phyloP scores from a whole-genome alignment of 2,888 invertebrate genomes.

The Lasioglossum pauxillum region DNA sequence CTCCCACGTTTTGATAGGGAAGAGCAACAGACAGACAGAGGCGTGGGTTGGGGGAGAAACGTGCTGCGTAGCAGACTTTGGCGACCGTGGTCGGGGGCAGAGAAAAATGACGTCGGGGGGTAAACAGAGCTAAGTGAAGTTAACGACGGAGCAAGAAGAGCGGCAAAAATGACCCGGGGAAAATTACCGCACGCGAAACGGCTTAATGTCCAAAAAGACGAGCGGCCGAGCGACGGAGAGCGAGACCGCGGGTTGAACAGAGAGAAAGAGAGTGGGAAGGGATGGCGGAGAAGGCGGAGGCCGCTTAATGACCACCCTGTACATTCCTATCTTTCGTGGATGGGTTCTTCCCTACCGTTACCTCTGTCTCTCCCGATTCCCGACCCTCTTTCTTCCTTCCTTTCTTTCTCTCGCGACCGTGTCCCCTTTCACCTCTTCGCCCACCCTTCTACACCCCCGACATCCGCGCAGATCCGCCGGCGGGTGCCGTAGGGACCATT shows the following conservation, averaged over 20 bases:
- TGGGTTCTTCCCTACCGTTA: constrained; percentile 43
- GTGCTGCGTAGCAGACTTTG: neutral
- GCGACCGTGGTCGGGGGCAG: constrained; percentile 11
- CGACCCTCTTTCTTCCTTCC: constrained; percentile 30
- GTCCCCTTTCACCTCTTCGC: neutral
- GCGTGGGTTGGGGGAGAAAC: neutral
- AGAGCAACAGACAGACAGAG: neutral
- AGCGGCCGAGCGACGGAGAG: constrained; percentile 43
- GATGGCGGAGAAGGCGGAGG: constrained; percentile 48
- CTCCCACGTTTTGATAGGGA: neutral
- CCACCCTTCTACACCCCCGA: neutral
- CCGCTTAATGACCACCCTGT: constrained; percentile 74
- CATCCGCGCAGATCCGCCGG: constrained; percentile 50
- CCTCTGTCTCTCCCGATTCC: constrained; percentile 15
- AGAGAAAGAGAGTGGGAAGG: neutral
- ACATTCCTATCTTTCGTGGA: constrained; percentile 70
- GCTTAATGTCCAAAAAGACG: constrained; percentile 78
- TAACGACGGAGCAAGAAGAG: constrained; percentile 77
- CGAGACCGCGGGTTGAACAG: neutral
- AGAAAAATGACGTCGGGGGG: constrained; percentile 67
- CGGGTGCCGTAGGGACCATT: constrained; percentile 74
- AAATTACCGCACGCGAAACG: constrained; percentile 76
- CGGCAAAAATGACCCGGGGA: constrained; percentile 74
- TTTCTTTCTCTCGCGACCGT: constrained; percentile 27
- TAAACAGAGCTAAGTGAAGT: constrained; percentile 79